Evolutionary conservation across 1,140 invertebrate species (phyloP), one percentile per base, ranked within the genome.

Genomic region (Calosoma granatense): DNA sequence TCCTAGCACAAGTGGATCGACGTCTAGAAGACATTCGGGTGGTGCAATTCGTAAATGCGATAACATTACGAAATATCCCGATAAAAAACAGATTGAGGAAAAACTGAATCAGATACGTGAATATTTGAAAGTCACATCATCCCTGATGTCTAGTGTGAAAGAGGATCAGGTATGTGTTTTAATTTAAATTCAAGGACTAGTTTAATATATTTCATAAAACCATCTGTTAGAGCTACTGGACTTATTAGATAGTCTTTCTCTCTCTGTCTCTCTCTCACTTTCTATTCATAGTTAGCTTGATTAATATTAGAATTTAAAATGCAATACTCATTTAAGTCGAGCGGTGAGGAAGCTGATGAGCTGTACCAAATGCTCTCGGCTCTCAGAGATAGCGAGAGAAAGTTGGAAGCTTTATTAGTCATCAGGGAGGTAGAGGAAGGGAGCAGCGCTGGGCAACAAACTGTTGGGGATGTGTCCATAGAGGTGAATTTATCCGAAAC

Each of bases 101-200:
- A 71, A 71, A 61, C 57, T 74, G 19, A 62, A 64, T 36, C 72
- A 74, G 61, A 74, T 74, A 43, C 63, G 67, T 23, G 72, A 74
- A 56, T 74, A 72, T 60, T 61, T 74, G 20, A 65, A 68, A 59
- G 67, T 72, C 12, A 73, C 71, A 9, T 69, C 69, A 15, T 69
- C 67, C 21, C 56, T 74, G 17, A 72, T 72, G 67, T 65, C 68
- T 6, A 70, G 64, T 55, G 67, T 73, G 56, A 71, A 71, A 20
- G 71, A 70, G 53, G 68, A 73, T 55, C 68, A 72, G 63, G 72
- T 74, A 60, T 64, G 61, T 63, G 23, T 57, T 22, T 47, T 22
- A 51, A 23, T 56, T 52, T 56, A 54, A 20, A 43, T 36, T 56
- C n/a, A n/a, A n/a, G n/a, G n/a, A n/a, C 20, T 51, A 52, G 14